Conservation (phyloP, 2,888 invertebrate genomes). For the Chloromyia formosa region DNA sequence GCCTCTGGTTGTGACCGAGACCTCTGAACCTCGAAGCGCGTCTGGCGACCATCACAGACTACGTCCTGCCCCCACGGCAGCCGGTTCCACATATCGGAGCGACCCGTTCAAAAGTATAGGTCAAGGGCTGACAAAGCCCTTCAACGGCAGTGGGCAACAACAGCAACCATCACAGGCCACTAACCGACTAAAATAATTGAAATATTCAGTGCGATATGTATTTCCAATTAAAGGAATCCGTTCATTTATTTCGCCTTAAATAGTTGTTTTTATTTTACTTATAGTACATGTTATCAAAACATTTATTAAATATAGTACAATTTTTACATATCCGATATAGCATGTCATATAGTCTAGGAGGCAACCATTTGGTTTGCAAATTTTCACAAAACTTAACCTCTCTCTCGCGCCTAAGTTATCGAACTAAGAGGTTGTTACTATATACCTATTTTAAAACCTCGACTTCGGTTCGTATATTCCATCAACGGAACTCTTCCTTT, state of each 20-base stretch:
- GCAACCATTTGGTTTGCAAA: conserved; percentile 14
- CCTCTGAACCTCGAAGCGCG: too few species aligned
- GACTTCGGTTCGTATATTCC: not conserved
- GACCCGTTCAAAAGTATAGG: too few species aligned
- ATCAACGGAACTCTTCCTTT: too few species aligned
- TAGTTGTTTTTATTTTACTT: conserved; percentile 46
- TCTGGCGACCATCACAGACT: too few species aligned
- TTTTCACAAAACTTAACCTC: conserved; percentile 7
- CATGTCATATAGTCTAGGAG: conserved; percentile 27
- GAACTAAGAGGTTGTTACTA: not conserved
- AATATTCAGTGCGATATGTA: too few species aligned
- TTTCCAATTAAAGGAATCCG: not conserved
- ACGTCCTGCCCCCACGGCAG: too few species aligned
- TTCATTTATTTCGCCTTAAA: conserved; percentile 37
- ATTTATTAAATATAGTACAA: conserved; percentile 48
- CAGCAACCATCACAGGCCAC: too few species aligned
- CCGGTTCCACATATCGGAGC: too few species aligned
- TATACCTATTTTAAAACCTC: not conserved
- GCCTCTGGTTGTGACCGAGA: too few species aligned
- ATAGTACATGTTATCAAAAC: conserved; percentile 49
- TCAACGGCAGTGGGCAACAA: too few species aligned
- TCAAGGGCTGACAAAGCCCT: too few species aligned
- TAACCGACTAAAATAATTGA: too few species aligned
- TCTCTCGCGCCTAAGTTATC: not conserved
- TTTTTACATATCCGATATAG: conserved; percentile 47